Conservation (phyloP, 1,140 invertebrate genomes). For the Drosophila ironensis region DNA sequence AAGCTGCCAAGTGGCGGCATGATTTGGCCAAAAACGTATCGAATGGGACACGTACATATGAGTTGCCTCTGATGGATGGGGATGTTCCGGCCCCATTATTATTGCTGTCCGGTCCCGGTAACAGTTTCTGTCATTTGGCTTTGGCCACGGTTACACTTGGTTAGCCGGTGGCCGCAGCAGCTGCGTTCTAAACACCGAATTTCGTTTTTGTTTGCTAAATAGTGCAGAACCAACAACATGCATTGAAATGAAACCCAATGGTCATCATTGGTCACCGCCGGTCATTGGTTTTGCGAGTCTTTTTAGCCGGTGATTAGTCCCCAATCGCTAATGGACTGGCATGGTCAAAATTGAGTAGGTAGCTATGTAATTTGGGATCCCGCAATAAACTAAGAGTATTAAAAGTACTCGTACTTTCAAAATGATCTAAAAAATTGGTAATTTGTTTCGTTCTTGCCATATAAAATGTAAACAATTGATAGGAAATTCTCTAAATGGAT, state of each 20-base stretch:
- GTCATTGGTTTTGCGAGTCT: constrained; percentile 6
- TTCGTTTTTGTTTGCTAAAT: constrained; percentile 9
- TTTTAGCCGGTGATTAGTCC: constrained; percentile 9
- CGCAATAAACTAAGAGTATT: no score
- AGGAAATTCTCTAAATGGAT: no score
- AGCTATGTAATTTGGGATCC: constrained; percentile 12
- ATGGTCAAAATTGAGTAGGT: no score
- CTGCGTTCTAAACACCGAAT: background rate
- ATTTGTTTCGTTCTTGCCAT: no score
- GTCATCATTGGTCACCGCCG: constrained; percentile 10
- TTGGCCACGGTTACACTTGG: constrained; percentile 29
- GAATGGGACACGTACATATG: constrained; percentile 40
- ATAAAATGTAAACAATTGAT: no score
- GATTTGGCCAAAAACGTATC: constrained; percentile 64
- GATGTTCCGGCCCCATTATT: constrained; percentile 25
- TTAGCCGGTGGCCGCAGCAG: background rate
- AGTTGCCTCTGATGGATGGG: constrained; percentile 9
- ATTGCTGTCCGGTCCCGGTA: constrained; percentile 43
- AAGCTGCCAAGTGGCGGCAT: constrained; percentile 32
- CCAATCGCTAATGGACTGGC: constrained; percentile 25
- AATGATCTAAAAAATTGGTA: no score
- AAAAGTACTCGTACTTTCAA: no score
- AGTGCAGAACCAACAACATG: constrained; percentile 27
- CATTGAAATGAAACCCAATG: no score
- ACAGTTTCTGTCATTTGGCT: constrained; percentile 38